These are phyloP conservation scores for Sphaerophoria taeniata DNA, from an alignment of 2,888 invertebrate genomes.

Conservation along the genomic window DNA sequence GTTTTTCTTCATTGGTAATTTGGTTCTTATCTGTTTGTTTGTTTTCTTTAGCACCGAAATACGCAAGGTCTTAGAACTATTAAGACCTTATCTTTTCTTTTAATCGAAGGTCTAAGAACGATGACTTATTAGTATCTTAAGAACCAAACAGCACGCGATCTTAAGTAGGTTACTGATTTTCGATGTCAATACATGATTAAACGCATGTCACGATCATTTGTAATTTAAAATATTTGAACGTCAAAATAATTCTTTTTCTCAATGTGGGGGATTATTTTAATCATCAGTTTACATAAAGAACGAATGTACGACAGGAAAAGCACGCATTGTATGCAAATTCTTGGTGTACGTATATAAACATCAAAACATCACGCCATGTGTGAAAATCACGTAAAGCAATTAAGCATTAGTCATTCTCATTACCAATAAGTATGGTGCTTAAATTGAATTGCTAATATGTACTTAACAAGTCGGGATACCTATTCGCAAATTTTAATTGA, in stretches of 20 bases:
- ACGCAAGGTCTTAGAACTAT: neutral
- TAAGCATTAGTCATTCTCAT: too few relatives aligned
- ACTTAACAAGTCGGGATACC: too few relatives aligned
- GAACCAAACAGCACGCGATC: conserved; percentile 20
- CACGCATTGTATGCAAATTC: neutral
- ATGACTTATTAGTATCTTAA: neutral
- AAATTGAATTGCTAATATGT: too few relatives aligned
- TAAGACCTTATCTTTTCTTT: neutral
- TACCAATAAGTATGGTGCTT: too few relatives aligned
- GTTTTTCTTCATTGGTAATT: neutral
- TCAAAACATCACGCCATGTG: conserved; percentile 10
- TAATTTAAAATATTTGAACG: conserved; percentile 20
- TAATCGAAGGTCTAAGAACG: conserved; percentile 29
- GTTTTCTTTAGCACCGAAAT: neutral
- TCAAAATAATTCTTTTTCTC: neutral
- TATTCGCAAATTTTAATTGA: too few relatives aligned
- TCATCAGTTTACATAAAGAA: conserved; percentile 30
- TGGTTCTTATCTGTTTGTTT: neutral
- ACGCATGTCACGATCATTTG: neutral
- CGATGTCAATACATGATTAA: conserved; percentile 8
- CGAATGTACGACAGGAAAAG: conserved; percentile 13
- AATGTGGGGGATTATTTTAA: conserved; percentile 4
- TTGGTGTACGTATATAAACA: neutral
- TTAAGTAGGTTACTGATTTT: conserved; percentile 30
- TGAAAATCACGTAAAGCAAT: conserved; percentile 15